Conservation (phyloP, 1,140 invertebrate species). For the Drosophila subpulchrella region DNA sequence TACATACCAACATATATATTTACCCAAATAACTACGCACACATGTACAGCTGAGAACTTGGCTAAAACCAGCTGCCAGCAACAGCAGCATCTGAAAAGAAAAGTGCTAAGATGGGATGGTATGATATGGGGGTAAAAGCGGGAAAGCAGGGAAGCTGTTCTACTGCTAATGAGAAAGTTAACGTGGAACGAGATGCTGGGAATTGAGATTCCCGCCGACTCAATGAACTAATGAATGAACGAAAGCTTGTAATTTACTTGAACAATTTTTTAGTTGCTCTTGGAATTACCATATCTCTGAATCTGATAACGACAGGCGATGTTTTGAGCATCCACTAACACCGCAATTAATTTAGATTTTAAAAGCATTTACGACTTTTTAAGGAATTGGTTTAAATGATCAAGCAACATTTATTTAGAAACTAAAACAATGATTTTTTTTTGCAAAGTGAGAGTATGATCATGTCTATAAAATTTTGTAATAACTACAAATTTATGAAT, state of each 20-base stretch:
- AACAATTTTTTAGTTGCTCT: conserved; percentile 20
- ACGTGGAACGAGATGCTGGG: conserved; percentile 32
- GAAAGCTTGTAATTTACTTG: conserved; percentile 43
- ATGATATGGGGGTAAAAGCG: background rate
- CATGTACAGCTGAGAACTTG: conserved; percentile 30
- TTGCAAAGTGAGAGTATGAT: too few relatives aligned
- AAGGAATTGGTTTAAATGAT: conserved; percentile 2
- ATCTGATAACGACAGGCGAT: conserved; percentile 3
- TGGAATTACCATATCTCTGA: conserved; percentile 10
- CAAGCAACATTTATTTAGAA: background rate
- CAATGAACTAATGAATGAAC: conserved; percentile 49
- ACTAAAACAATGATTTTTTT: too few relatives aligned
- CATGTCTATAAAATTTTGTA: too few relatives aligned
- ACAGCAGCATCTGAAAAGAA: conserved; percentile 58
- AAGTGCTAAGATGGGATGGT: conserved; percentile 40
- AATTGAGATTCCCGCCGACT: conserved; percentile 42
- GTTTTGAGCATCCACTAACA: background rate
- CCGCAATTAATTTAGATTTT: background rate
- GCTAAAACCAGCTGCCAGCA: conserved; percentile 34
- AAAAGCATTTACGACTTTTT: conserved; percentile 2
- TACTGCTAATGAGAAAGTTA: conserved; percentile 49
- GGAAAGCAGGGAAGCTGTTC: conserved; percentile 2
- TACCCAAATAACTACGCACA: conserved; percentile 34
- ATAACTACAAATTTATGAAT: too few relatives aligned
- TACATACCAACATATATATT: conserved; percentile 10